phyloP scores from a whole-genome alignment of 2,797 vertebrate species.

The Syngnathus acus region DNA sequence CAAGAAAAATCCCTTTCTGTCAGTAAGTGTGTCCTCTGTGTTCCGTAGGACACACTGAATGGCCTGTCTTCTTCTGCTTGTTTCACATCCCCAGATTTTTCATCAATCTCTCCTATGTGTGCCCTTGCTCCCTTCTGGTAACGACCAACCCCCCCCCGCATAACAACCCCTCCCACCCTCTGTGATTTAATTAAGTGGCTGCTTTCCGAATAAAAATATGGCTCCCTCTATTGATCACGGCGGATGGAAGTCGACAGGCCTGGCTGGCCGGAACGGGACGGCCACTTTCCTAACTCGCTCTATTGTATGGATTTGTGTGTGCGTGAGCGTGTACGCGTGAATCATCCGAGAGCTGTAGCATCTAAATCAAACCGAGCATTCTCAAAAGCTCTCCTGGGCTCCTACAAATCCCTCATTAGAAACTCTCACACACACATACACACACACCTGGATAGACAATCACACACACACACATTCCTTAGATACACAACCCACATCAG shows the following conservation, averaged over 20 bases:
- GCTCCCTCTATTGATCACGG: slow-evolving; percentile 85
- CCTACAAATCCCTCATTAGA: slow-evolving; percentile 51
- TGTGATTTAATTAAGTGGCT: slow-evolving; percentile 93
- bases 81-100: slow-evolving; percentile 36
- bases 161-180: slow-evolving; percentile 41
- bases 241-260: slow-evolving; percentile 48
- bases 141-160: slow-evolving; percentile 18
- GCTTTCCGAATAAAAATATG: slow-evolving; percentile 98
- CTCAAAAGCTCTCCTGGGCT: slow-evolving; percentile 84
- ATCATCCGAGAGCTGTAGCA: slow-evolving; percentile 63
- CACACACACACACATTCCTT: slow-evolving; percentile 33
- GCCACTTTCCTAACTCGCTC: slow-evolving; percentile 35
- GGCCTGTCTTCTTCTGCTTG: slow-evolving; percentile 10
- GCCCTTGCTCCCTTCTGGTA: slow-evolving; percentile 52
- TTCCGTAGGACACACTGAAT: slow-evolving; percentile 20
- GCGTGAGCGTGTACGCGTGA: slow-evolving; percentile 13
- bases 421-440: slow-evolving; percentile 4
- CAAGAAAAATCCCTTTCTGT: slow-evolving; percentile 14
- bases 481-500: slow-evolving; percentile 61
- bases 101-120: slow-evolving; percentile 47
- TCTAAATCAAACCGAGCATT: slow-evolving; percentile 86
- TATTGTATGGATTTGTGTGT: slow-evolving; percentile 16
- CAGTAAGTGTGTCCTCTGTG: slow-evolving; percentile 21
- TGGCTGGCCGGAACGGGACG: slow-evolving; percentile 34
- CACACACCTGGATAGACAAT: slow-evolving; percentile 17